A percentile compares a stretch with the other conserved stretches of the same genome.
These are phyloP conservation scores for Pterostichus niger DNA, from an alignment of 2,888 invertebrate genomes.

Conservation along the genomic window DNA sequence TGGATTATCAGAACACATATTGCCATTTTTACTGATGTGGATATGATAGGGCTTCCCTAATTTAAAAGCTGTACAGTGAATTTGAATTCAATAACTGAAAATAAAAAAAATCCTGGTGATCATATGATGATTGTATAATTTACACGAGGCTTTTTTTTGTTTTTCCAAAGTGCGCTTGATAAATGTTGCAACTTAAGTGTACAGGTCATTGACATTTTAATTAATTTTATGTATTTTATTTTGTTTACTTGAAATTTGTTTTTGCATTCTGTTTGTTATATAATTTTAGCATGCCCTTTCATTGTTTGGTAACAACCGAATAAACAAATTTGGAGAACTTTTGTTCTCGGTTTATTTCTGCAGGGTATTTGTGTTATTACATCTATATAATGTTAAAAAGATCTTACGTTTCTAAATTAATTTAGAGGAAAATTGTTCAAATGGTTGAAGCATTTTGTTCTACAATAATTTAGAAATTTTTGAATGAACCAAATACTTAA, in stretches of 20 bases:
- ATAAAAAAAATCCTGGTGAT: slow-evolving; percentile 42
- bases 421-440: too few species aligned
- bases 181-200: not conserved
- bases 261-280: slow-evolving; percentile 21
- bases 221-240: slow-evolving; percentile 4
- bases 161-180: not conserved
- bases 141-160: not conserved
- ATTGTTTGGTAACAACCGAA: not conserved
- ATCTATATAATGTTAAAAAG: too few species aligned
- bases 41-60: slow-evolving; percentile 43
- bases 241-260: slow-evolving; percentile 16
- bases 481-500: not conserved
- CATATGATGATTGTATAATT: slow-evolving; percentile 33
- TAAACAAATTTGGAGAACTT: not conserved
- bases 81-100: slow-evolving; percentile 45
- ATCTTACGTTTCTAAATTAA: too few species aligned
- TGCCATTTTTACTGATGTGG: slow-evolving; percentile 40
- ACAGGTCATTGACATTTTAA: slow-evolving; percentile 30
- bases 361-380: too few species aligned
- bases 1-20: slow-evolving; percentile 34
- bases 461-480: too few species aligned
- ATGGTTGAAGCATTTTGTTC: too few species aligned
- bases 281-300: not conserved
- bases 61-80: slow-evolving; percentile 40
- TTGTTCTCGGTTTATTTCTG: not conserved